Conservation (phyloP, 2,888 invertebrate species). For the Gastracanthus pulcherrimus region DNA sequence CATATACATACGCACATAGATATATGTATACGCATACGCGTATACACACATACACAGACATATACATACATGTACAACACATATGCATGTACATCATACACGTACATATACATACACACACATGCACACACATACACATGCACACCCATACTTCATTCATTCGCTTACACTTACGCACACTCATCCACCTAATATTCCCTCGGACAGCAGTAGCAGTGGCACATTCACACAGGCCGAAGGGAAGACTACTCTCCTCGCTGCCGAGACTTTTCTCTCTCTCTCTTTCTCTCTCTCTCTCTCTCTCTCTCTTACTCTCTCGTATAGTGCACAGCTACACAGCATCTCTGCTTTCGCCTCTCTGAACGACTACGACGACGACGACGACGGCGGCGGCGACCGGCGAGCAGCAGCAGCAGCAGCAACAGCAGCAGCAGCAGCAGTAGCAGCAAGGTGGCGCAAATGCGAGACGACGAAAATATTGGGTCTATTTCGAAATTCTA, state of each 20-base stretch:
- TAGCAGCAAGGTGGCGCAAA: constrained; percentile 74
- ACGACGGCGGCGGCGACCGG: constrained; percentile 13
- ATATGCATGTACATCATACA: too few relatives aligned
- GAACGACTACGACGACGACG: constrained; percentile 39
- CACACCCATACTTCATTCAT: too few relatives aligned
- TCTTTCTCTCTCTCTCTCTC: constrained; percentile 13
- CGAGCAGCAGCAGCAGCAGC: not conserved
- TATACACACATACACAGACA: not conserved
- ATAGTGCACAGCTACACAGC: constrained; percentile 9
- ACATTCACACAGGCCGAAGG: constrained; percentile 26
- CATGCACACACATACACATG: not conserved
- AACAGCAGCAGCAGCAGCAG: constrained; percentile 2
- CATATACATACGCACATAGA: too few relatives aligned
- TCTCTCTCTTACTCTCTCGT: not conserved
- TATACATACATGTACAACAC: too few relatives aligned
- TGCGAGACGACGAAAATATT: constrained; percentile 77
- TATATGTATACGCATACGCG: too few relatives aligned
- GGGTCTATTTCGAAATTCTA: constrained; percentile 78
- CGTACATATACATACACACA: not conserved
- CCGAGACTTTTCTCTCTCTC: constrained; percentile 46
- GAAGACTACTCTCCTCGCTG: too few relatives aligned
- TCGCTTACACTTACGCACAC: too few relatives aligned
- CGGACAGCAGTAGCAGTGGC: constrained; percentile 20
- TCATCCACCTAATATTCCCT: constrained; percentile 40
- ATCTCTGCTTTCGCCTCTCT: constrained; percentile 50